Conservation (phyloP, 2,888 invertebrate genomes). For the Hydrotaea cyrtoneurina region DNA sequence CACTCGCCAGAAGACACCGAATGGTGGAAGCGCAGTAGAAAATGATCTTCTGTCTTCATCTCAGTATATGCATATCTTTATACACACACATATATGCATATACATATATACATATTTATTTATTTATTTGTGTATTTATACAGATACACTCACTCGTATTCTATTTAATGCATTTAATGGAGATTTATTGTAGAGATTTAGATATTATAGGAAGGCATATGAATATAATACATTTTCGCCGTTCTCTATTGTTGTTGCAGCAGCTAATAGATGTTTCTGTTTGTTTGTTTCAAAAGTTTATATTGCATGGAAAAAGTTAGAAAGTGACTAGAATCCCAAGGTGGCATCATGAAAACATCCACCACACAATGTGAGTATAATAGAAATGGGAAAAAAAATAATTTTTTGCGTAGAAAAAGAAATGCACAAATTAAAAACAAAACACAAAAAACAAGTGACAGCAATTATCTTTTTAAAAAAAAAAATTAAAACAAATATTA, state of each 20-base stretch:
- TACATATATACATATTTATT: no score
- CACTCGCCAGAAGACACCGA: not conserved
- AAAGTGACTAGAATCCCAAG: not conserved
- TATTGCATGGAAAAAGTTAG: not conserved
- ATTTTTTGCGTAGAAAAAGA: not conserved
- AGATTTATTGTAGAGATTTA: constrained; percentile 52
- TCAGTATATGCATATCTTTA: not conserved
- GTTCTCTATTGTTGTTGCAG: not conserved
- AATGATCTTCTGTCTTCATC: not conserved
- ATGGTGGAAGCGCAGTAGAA: not conserved
- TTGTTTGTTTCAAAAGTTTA: not conserved
- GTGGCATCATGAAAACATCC: not conserved
- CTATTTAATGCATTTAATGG: constrained; percentile 50
- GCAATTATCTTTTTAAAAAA: not conserved
- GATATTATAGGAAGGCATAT: not conserved
- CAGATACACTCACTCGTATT: not conserved
- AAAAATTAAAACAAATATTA: not conserved
- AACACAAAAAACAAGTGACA: not conserved
- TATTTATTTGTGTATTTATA: not conserved
- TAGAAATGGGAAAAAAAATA: no score
- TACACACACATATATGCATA: no score
- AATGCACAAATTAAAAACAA: not conserved
- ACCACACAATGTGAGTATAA: no score
- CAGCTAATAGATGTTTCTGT: no score
- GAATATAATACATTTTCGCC: constrained; percentile 6